Evolutionary conservation across 2,113 vertebrate species (phyloP).

Genomic region (Neolamprologus cancellatus): DNA sequence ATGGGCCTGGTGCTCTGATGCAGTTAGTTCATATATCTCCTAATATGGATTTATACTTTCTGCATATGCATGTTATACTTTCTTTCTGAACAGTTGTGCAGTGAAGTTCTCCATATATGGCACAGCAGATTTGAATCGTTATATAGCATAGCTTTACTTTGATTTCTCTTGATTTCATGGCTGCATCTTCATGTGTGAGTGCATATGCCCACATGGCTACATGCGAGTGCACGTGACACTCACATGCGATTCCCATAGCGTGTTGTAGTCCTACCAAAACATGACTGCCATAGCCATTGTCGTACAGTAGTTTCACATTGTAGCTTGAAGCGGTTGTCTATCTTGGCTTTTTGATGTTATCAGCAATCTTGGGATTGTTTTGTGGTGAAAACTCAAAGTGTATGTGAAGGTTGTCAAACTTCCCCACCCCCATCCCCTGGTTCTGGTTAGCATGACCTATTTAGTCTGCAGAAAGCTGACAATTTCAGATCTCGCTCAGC

Average conservation of each 20-base stretch:
- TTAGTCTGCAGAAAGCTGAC: slow-evolving; percentile 65
- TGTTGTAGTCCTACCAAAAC: neutral
- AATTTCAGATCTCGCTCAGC: slow-evolving; percentile 45
- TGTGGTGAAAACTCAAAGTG: slow-evolving; percentile 17
- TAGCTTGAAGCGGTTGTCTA: neutral
- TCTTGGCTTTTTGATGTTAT: slow-evolving; percentile 20
- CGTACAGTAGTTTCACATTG: neutral
- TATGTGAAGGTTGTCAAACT: slow-evolving; percentile 19
- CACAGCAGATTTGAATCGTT: neutral
- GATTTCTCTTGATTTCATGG: neutral
- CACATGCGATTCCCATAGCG: neutral
- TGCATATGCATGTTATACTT: neutral
- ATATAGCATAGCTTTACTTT: neutral
- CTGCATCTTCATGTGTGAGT: neutral
- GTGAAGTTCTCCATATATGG: neutral
- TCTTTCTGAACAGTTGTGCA: neutral
- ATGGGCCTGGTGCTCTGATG: neutral
- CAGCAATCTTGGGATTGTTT: slow-evolving; percentile 21
- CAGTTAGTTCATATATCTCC: neutral
- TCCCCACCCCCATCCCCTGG: neutral
- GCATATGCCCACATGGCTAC: neutral
- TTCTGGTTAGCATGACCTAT: slow-evolving; percentile 65
- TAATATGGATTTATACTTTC: slow-evolving; percentile 5
- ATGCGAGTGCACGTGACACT: neutral
- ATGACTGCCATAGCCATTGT: neutral